phyloP scores from a whole-genome alignment of 2,888 invertebrate genomes.

The Plebejus anna region DNA sequence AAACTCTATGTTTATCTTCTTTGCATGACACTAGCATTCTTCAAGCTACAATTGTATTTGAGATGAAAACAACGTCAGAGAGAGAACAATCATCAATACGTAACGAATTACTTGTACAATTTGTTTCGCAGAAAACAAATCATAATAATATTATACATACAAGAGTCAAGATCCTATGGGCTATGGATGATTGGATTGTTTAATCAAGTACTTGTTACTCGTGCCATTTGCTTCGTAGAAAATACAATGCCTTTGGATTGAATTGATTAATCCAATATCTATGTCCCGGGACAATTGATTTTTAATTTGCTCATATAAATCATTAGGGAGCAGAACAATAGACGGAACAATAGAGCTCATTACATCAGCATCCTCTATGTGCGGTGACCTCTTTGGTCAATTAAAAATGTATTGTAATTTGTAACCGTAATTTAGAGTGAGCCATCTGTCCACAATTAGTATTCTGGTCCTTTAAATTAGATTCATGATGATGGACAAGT shows the following conservation, averaged over 20 bases:
- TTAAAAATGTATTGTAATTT: conserved; percentile 17
- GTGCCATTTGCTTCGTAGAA: neutral
- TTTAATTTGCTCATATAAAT: neutral
- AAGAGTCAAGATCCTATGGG: neutral
- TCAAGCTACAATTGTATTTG: neutral
- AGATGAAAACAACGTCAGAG: neutral
- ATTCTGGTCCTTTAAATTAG: neutral
- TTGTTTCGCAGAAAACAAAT: neutral
- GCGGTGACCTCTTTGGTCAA: conserved; percentile 22
- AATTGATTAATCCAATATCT: neutral
- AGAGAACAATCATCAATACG: neutral
- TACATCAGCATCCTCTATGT: conserved; percentile 24
- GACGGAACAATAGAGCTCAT: conserved; percentile 21
- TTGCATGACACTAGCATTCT: neutral
- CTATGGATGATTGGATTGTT: neutral
- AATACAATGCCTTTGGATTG: neutral
- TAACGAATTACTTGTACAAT: neutral
- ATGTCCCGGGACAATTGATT: neutral
- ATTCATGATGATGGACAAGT: neutral
- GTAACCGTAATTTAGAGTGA: conserved; percentile 6
- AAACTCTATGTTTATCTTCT: conserved; percentile 13
- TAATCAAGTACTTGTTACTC: neutral
- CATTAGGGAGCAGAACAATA: conserved; percentile 12
- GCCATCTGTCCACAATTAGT: neutral
- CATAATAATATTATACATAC: neutral